Base-by-base conservation (phyloP, 1,140 invertebrate genomes). In the Riptortus pedestris region DNA sequence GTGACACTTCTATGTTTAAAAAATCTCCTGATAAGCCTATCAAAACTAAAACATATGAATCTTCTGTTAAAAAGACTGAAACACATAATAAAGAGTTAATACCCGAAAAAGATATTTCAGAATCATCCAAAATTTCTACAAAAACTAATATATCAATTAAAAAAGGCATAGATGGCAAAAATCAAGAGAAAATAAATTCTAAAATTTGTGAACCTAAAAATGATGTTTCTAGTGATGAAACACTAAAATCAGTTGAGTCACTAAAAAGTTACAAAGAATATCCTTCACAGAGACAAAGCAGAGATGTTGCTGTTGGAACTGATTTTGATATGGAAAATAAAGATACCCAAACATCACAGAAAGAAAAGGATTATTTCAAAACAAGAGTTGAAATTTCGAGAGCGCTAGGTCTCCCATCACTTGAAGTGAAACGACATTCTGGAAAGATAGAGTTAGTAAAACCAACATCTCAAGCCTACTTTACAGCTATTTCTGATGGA, bases 1-100 rank as follows among this genome's bases (percentile, higher is more conserved):
- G 51, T 27, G 24, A 55, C 24, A 24, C 51, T 9, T 55, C 51
- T 27, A 55, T 55, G 22, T 55, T 55, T 55, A 22, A 55, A 26
- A 14, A 38, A 38, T 7, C 31, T n/a, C n/a, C n/a, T 1, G 22
- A 47, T 18, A 47, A 22, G 18, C 4, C 2, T 47, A n/a, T n/a
- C 2, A 18, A 47, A n/a, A 4, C 22, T 47, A n/a, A 47, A 47
- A 47, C 18, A 9, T 20, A 47, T n/a, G 1, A 1, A 47, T 47
- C 45, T 1, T 1, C 45, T 47, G 12, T 18, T n/a, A 47, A 47
- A 20, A 22, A 47, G 22, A 47, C 18, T 20, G 22, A 1, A 2
- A 47, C 3, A 47, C 3, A 22, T 47, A 9, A 47, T 20, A n/a
- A 1, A 47, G 16, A 47, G 4, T 47, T 22, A 20, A 1, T 47